Evolutionary conservation across 2,888 invertebrate genomes (phyloP), one percentile per base, ranked within the genome.

Genomic region (Chrysolina oricalcia): DNA sequence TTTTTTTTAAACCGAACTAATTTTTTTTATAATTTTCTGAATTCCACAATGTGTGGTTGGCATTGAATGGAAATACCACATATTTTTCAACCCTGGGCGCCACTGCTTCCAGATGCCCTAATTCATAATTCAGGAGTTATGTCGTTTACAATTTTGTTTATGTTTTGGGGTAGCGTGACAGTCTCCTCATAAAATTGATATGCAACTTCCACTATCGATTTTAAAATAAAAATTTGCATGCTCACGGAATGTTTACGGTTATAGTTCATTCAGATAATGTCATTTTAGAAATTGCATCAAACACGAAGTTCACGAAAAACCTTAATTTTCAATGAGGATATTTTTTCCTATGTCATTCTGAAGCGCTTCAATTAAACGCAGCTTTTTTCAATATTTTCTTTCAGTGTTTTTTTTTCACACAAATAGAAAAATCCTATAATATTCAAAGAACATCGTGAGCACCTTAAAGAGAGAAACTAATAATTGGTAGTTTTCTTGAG

Each of bases 161-260:
- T 68, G 53, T 68, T 40, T 35, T 56, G 68, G 68, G 35, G 53
- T 68, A 53, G 68, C 68, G 68, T 68, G 68, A 41, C 68, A 68
- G 11, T 15, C 53, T 40, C 53, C 35, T 68, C 68, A 41, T 68
- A 53, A 68, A 68, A 53, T 27, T 68, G 68, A 56, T 68, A 68
- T 68, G 68, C 43, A 53, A 53, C 68, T 67, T 50, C 53, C 53
- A 53, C 40, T 68, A 68, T 68, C 53, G 68, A 68, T 68, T 68
- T 68, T 53, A 8, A 53, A 21, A 35, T 68, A 68, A 68, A 68
- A 50, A 40, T 68, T 40, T 68, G 53, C 68, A 68, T 68, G 68
- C 35, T 68, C 27, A 27, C 40, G 53, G 40, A 17, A 68, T 53
- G n/a, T 68, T 50, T 50, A 66, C 23, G 48, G 23, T 35, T 50